phyloP scores from a whole-genome alignment of 2,797 vertebrate genomes.

The Acrocephalus scirpaceus region DNA sequence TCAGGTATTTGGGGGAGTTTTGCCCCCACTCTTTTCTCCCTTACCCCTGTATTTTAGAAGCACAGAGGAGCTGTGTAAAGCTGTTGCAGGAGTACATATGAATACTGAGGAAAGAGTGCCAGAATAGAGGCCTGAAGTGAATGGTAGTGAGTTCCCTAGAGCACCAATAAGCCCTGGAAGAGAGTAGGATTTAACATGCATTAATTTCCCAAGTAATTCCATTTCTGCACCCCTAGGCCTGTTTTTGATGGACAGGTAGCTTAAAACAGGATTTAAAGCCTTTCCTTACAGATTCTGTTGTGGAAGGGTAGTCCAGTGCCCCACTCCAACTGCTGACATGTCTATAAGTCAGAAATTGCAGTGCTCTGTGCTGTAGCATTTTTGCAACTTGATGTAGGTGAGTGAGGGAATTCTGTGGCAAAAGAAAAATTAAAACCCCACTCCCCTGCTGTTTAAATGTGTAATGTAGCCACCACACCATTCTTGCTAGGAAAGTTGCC shows the following conservation, averaged over 20 bases:
- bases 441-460: neutral
- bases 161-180: neutral
- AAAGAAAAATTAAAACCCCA: neutral
- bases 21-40: fast-evolving
- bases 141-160: neutral
- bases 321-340: neutral
- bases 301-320: neutral
- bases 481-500: neutral
- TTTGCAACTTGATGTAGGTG: neutral
- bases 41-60: neutral
- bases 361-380: neutral
- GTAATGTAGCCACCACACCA: neutral
- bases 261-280: neutral
- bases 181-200: neutral
- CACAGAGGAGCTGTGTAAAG: neutral
- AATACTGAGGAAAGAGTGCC: neutral
- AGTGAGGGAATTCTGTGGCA: neutral
- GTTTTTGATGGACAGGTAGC: neutral
- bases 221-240: neutral
- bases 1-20: slow-evolving; percentile 78
- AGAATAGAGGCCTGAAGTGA: neutral
- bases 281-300: neutral
- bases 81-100: neutral
- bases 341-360: neutral
- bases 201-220: neutral